Percentiles rank a stretch among this genome's conserved stretches.
Conservation (phyloP, 2,888 invertebrate species). For the Anthophora plumipes region DNA sequence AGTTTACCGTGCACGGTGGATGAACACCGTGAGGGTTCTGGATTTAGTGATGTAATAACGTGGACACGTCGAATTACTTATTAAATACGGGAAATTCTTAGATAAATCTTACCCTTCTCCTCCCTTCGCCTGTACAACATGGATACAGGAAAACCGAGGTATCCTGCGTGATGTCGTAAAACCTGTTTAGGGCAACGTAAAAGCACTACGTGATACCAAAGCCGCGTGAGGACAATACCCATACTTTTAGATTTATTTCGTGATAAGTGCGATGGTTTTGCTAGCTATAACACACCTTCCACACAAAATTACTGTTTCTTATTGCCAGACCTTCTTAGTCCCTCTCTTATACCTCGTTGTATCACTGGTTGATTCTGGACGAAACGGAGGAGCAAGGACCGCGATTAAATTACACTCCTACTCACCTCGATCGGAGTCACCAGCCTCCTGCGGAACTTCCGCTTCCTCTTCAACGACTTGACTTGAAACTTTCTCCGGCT, state of each 20-base stretch:
- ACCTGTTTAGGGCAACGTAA: conserved; percentile 70
- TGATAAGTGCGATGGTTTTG: conserved; percentile 40
- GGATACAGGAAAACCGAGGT: not conserved
- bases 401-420: conserved; percentile 26
- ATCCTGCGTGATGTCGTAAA: conserved; percentile 60
- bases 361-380: not conserved
- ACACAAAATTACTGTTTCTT: conserved; percentile 11
- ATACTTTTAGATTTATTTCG: conserved; percentile 54
- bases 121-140: not conserved
- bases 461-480: not conserved
- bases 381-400: not conserved
- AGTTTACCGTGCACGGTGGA: conserved; percentile 18
- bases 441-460: not conserved
- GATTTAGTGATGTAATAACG: conserved; percentile 29
- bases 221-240: conserved; percentile 39
- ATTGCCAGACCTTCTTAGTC: not conserved
- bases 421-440: conserved; percentile 19
- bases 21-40: too few species aligned
- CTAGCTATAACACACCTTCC: conserved; percentile 3
- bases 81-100: conserved; percentile 49
- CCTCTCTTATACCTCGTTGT: not conserved
- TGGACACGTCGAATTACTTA: conserved; percentile 33
- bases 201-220: conserved; percentile 50
- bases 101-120: too few species aligned
- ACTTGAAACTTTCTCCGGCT: not conserved